phyloP scores from a whole-genome alignment of 2,888 invertebrate species.

The Alloscopus bannaensis region DNA sequence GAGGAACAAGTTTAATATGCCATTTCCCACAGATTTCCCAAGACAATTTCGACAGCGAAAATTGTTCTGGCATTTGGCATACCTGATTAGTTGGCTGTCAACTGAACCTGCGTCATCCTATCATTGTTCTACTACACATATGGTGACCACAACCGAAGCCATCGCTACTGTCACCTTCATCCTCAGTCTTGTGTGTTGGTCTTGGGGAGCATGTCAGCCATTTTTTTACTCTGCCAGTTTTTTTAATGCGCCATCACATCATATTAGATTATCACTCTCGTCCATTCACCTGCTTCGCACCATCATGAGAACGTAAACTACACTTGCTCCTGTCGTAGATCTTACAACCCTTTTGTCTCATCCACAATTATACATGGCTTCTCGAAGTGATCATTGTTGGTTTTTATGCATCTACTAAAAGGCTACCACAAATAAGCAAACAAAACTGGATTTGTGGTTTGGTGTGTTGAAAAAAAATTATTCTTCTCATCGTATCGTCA shows the following conservation, averaged over 20 bases:
- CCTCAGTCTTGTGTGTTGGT: not conserved
- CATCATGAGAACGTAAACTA: conserved; percentile 1
- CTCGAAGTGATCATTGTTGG: conserved; percentile 7
- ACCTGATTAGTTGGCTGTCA: not conserved
- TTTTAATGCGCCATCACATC: conserved; percentile 1
- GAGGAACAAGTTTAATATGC: conserved; percentile 32
- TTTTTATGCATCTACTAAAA: conserved; percentile 25
- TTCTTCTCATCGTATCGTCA: not conserved
- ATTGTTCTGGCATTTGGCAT: conserved; percentile 2
- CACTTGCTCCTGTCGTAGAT: not conserved
- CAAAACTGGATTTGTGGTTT: conserved; percentile 54
- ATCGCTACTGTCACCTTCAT: not conserved
- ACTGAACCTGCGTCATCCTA: too few relatives aligned
- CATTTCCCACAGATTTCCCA: conserved; percentile 34
- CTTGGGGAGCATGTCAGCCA: conserved; percentile 21
- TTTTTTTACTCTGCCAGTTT: conserved; percentile 13
- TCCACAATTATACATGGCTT: not conserved
- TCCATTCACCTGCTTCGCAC: conserved; percentile 40
- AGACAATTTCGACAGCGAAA: not conserved
- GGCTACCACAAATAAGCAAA: conserved; percentile 43
- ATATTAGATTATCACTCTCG: conserved; percentile 23
- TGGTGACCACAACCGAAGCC: not conserved
- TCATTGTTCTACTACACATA: not conserved
- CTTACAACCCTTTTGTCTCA: not conserved
- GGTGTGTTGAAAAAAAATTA: not conserved